Evolutionary conservation across 2,797 vertebrate genomes (phyloP), one percentile per base, ranked within the genome.

Genomic region (Xenentodon cancila): DNA sequence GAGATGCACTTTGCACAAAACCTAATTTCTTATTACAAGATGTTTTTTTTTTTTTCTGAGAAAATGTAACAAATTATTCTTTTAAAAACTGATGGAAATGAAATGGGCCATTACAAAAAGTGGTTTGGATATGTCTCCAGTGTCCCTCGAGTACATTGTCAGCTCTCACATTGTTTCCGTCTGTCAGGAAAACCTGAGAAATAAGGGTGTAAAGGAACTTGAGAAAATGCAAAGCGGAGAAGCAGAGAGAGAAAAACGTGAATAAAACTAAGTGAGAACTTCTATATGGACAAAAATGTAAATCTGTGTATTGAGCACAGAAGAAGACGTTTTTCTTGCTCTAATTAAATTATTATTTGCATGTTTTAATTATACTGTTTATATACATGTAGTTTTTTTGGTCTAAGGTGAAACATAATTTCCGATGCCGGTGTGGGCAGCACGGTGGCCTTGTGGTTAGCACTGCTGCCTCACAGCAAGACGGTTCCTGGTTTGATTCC

Each of bases 1-100:
- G 45, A 60, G 69, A 37, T 55, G 56, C 34, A 40, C 21, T 52
- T 60, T 56, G n/a, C 46, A 61, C 51, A 56, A 66, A 50, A 32
- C 40, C 52, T 51, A 7, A 27, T 54, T 66, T 59, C n/a, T 42
- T 7, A 15, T 34, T n/a, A 18, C n/a, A 44, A 55, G 11, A 15
- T 13, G 50, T 32, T 52, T 57, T 30, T 30, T 30, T 30, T 30
- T 8, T 30, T 30, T 51, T 40, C 30, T 11, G 7, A 53, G 32
- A 22, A 50, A 30, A 45, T 32, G 60, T 1, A 55, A 40, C 27
- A 51, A 60, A 45, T 50, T 54, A 30, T 22, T 42, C 47, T 61
- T 51, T 62, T 57, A 25, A 52, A 40, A 47, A 46, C 40, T 52
- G 30, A 62, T 43, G 34, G 52, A 53, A 42, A 32, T 20, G n/a